phyloP scores from a whole-genome alignment of 2,888 invertebrate species.

The Cheilosia vernalis region DNA sequence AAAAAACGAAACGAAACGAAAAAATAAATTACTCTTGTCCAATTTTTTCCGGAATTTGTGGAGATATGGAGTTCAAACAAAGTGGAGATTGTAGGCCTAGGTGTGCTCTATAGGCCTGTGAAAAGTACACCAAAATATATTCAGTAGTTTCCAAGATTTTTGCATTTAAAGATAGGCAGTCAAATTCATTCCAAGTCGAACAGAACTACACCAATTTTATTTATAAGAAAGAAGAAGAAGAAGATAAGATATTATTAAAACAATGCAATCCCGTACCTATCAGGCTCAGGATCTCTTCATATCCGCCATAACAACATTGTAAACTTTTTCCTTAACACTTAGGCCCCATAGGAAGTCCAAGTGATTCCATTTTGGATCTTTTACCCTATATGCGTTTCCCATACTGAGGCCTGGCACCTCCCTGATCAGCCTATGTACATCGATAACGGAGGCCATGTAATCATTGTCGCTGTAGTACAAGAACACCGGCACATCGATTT shows the following conservation, averaged over 20 bases:
- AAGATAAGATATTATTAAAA: not conserved
- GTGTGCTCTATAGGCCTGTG: too few species aligned
- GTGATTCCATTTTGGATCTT: constrained; percentile 79
- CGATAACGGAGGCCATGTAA: constrained; percentile 79
- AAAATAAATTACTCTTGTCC: too few species aligned
- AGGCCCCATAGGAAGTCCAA: constrained; percentile 80
- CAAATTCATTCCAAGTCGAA: too few species aligned
- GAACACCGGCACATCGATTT: constrained; percentile 77
- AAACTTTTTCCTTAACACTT: constrained; percentile 78
- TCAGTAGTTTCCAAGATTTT: too few species aligned
- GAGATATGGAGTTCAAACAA: too few species aligned
- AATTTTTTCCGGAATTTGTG: too few species aligned
- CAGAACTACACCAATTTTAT: too few species aligned
- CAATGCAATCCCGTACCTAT: not conserved
- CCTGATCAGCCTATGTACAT: constrained; percentile 78
- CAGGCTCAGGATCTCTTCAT: constrained; percentile 38
- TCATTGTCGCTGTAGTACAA: constrained; percentile 80
- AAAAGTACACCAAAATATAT: too few species aligned
- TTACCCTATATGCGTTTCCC: constrained; percentile 73
- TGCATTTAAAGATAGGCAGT: too few species aligned
- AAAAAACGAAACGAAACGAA: too few species aligned
- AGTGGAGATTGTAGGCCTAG: too few species aligned
- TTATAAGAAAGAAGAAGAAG: too few species aligned
- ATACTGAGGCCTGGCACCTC: constrained; percentile 75
- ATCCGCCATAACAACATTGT: constrained; percentile 78